Percentiles rank a stretch among this genome's conserved stretches.
These are phyloP conservation scores for Embidobia sp. DNA, from an alignment of 2,888 invertebrate species.

Conservation along the genomic window DNA sequence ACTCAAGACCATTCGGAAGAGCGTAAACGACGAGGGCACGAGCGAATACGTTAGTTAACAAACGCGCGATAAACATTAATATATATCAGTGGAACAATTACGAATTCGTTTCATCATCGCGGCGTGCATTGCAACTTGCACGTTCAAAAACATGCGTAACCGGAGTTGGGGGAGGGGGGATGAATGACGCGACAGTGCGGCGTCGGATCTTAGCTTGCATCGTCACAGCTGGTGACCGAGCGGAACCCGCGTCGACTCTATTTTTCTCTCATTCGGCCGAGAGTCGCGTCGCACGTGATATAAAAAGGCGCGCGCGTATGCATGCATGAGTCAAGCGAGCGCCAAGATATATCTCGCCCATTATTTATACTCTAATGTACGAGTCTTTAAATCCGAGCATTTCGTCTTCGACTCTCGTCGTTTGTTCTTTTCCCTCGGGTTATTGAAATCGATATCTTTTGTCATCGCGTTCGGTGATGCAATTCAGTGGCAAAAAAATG, in stretches of 20 bases:
- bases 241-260: constrained; percentile 55
- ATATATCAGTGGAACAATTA: constrained; percentile 21
- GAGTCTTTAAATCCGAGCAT: constrained; percentile 13
- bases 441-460: not conserved
- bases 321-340: constrained; percentile 29
- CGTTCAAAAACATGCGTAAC: constrained; percentile 41
- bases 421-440: not conserved
- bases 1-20: no score
- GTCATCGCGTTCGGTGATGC: no score
- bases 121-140: constrained; percentile 2
- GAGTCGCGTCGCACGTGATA: constrained; percentile 54
- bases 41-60: constrained; percentile 9
- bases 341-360: constrained; percentile 37
- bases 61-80: constrained; percentile 9
- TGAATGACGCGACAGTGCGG: constrained; percentile 58
- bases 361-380: constrained; percentile 37
- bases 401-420: not conserved
- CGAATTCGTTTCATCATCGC: constrained; percentile 25
- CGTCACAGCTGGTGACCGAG: constrained; percentile 64
- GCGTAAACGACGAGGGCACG: no score
- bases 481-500: no score
- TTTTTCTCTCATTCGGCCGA: constrained; percentile 50
- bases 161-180: constrained; percentile 26
- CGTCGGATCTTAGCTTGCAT: constrained; percentile 57
- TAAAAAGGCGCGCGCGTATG: constrained; percentile 48